Base-by-base conservation (phyloP, 2,113 vertebrate genomes). In the Limnothrissa miodon region DNA sequence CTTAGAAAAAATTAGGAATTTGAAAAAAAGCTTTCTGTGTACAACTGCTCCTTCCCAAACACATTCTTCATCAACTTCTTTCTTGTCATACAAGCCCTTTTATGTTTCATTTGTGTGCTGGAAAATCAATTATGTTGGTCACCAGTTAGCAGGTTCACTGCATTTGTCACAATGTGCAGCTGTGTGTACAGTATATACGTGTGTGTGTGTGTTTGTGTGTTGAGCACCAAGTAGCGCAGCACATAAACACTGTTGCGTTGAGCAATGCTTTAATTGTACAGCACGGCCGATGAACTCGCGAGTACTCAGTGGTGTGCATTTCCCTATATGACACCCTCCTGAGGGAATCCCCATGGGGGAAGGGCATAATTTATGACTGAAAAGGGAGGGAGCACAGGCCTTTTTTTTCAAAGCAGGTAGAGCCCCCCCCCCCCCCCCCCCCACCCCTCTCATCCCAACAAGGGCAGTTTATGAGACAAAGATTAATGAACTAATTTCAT, bases 401-500 rank as follows among this genome's bases (percentile, higher is more conserved):
- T 86, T 94, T 91, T 94, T 93, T 94, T 94, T 93, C 93, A 90
- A 89, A 87, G 90, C 91, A 95, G 92, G 93, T 93, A 93, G 91
- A 91, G 89, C 90, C 88, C 85, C 90, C 91, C n/a, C n/a, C n/a
- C n/a, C n/a, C n/a, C n/a, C n/a, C n/a, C n/a, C n/a, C n/a, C n/a
- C n/a, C n/a, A n/a, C n/a, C n/a, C n/a, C n/a, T n/a, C 59, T 25
- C 86, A 46, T 33, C 90, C 88, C 93, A 94, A 94, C 92, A 93
- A 93, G 91, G 90, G 89, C 89, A 80, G 90, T 89, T 91, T 92
- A 93, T 92, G 90, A 93, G 93, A 92, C 85, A 91, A 93, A 94
- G 94, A 95, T 94, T 95, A 95, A 95, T 95, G 94, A 94, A 95
- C 92, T 94, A 92, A 95, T 95, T 95, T 95, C 94, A 95, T 95